phyloP scores from a whole-genome alignment of 1,140 invertebrate species.

The Chironomus tepperi region DNA sequence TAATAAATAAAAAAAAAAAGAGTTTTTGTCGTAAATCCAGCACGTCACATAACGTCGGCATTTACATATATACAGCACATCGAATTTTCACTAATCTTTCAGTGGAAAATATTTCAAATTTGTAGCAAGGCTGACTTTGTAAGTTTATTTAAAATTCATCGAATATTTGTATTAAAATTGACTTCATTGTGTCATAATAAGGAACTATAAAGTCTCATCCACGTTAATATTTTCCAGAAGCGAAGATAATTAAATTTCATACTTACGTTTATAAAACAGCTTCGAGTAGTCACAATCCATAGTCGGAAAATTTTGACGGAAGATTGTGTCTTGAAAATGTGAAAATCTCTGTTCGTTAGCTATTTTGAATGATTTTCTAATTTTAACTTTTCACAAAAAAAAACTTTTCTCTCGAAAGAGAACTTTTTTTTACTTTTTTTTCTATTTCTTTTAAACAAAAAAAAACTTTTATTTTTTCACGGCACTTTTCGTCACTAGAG shows the following conservation, averaged over 20 bases:
- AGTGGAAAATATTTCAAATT: not conserved
- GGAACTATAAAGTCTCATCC: not conserved
- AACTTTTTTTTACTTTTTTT: not conserved
- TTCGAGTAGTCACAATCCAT: conserved; percentile 23
- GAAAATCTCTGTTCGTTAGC: conserved; percentile 23
- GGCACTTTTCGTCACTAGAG: not conserved
- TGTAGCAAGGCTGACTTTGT: not conserved
- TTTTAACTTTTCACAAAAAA: conserved; percentile 22
- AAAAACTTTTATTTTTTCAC: not conserved
- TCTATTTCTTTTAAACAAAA: not conserved
- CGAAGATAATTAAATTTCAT: not conserved
- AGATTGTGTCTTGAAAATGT: conserved; percentile 23
- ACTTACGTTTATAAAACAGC: conserved; percentile 22
- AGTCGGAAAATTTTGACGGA: conserved; percentile 17
- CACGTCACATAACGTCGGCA: too few relatives aligned
- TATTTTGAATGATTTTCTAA: conserved; percentile 23
- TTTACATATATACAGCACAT: too few relatives aligned
- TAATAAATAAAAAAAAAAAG: too few relatives aligned
- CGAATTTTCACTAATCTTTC: not conserved
- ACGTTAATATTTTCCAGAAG: not conserved
- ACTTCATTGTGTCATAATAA: not conserved
- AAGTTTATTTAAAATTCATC: not conserved
- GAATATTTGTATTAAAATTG: not conserved
- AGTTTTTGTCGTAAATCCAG: too few relatives aligned
- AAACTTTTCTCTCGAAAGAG: not conserved